Conservation (phyloP, 2,797 vertebrate genomes). For the Cossypha dichroa region DNA sequence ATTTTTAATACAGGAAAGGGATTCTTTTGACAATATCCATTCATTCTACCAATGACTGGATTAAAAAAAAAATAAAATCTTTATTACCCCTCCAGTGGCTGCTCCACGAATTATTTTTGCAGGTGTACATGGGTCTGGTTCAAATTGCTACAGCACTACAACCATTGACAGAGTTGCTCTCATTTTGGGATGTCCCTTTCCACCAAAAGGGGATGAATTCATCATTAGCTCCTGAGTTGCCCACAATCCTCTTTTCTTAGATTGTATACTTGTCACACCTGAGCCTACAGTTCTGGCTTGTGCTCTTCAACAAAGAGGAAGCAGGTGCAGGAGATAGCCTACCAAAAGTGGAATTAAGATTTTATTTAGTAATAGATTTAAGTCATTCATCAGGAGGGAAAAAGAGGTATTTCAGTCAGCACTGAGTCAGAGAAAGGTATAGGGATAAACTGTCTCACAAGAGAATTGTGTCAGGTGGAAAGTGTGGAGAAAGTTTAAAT, state of each 20-base stretch:
- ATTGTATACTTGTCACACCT: neutral
- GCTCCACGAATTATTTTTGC: slow-evolving; percentile 44
- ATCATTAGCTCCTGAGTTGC: neutral
- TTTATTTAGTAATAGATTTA: neutral
- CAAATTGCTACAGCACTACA: neutral
- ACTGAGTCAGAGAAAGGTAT: neutral
- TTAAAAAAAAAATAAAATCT: neutral
- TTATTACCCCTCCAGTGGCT: slow-evolving; percentile 41
- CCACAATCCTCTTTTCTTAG: neutral
- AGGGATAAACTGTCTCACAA: neutral
- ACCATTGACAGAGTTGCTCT: neutral
- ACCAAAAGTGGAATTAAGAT: neutral
- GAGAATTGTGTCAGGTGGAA: neutral
- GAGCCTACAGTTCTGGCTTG: neutral
- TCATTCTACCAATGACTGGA: slow-evolving; percentile 14
- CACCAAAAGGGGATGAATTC: neutral
- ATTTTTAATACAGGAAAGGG: slow-evolving; percentile 56
- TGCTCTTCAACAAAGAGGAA: neutral
- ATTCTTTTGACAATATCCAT: slow-evolving; percentile 43
- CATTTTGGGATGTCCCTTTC: neutral
- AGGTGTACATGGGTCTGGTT: slow-evolving; percentile 16
- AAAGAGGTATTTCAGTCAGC: neutral
- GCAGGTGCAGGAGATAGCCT: neutral
- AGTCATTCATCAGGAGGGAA: neutral
- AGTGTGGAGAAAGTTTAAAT: neutral